These are phyloP conservation scores for Sturmia bella DNA, from an alignment of 2,888 invertebrate genomes.

Conservation along the genomic window DNA sequence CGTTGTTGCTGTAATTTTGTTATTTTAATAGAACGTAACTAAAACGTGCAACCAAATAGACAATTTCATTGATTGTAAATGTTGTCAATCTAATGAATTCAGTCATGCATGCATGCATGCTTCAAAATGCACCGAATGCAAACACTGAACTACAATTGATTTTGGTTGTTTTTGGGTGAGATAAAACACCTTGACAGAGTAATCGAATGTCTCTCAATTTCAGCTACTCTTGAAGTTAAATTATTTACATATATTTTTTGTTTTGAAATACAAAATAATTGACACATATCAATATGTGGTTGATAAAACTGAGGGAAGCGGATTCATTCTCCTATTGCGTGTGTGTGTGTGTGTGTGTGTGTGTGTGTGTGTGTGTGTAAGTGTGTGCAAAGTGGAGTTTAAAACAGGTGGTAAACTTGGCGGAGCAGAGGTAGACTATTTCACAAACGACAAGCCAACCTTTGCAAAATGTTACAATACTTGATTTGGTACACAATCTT, in stretches of 20 bases:
- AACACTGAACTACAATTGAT: background rate
- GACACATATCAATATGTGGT: constrained; percentile 10
- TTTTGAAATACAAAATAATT: background rate
- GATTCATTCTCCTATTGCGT: background rate
- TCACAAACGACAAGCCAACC: too few relatives aligned
- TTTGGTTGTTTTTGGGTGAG: constrained; percentile 27
- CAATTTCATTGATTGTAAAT: constrained; percentile 18
- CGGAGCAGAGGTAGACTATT: too few relatives aligned
- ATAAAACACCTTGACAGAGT: constrained; percentile 40
- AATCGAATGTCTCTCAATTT: background rate
- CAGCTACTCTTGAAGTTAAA: background rate
- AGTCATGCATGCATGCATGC: constrained; percentile 44
- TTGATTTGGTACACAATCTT: too few relatives aligned
- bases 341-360: too few relatives aligned
- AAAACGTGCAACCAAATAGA: background rate
- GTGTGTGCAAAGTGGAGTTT: too few relatives aligned
- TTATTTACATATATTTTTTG: background rate
- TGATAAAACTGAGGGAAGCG: background rate
- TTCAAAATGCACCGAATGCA: constrained; percentile 14
- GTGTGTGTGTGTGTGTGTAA: too few relatives aligned
- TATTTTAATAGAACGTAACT: background rate
- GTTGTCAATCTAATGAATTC: constrained; percentile 20
- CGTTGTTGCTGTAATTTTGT: background rate
- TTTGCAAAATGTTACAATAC: too few relatives aligned
- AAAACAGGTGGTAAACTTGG: too few relatives aligned